Evolutionary conservation across 2,888 invertebrate genomes (phyloP).

Genomic region (Prosapia bicincta): DNA sequence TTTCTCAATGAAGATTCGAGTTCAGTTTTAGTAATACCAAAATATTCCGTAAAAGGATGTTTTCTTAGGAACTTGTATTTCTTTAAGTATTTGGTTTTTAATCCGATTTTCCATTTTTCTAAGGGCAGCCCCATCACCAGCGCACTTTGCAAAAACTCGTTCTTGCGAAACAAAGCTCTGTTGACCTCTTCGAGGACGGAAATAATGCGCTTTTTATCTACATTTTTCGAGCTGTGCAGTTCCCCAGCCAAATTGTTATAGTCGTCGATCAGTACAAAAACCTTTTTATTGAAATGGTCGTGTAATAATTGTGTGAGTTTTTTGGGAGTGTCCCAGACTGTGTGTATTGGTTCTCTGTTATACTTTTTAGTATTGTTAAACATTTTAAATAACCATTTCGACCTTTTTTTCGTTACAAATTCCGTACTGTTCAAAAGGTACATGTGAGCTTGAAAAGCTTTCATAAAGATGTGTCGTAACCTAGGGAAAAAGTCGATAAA

Average conservation of each 20-base stretch:
- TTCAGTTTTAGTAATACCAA: not conserved
- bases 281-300: not conserved
- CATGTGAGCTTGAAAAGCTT: not conserved
- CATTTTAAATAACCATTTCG: not conserved
- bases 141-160: not conserved
- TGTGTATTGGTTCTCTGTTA: not conserved
- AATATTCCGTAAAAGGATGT: not conserved
- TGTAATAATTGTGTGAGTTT: not conserved
- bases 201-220: not conserved
- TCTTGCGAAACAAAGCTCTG: not conserved
- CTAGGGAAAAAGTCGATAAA: not conserved
- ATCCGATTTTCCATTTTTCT: not conserved
- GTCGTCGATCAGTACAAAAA: not conserved
- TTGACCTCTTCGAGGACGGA: not conserved
- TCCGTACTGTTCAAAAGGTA: not conserved
- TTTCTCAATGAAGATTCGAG: not conserved
- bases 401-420: not conserved
- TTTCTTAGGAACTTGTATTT: not conserved
- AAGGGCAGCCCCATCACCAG: not conserved
- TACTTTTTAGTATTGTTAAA: not conserved
- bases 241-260: not conserved
- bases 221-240: not conserved
- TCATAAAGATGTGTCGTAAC: not conserved
- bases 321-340: not conserved
- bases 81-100: not conserved